Evolutionary conservation across 2,797 vertebrate species (phyloP), one percentile per base, ranked within the genome.

Genomic region (Neosilurus mollespiculum): DNA sequence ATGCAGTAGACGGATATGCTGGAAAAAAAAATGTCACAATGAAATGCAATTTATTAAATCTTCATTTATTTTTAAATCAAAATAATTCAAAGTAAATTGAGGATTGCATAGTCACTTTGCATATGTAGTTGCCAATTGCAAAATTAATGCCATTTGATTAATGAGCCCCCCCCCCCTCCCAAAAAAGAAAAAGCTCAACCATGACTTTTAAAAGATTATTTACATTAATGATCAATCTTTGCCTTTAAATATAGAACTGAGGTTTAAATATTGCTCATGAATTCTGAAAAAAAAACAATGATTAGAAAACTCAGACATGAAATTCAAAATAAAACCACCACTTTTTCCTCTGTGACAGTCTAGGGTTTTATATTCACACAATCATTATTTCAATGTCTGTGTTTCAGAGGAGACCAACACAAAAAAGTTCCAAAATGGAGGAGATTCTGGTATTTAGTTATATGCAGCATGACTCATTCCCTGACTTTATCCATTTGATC

Each of bases 401-500:
- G 6, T 49, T 72, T 80, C n/a, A 37, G 54, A 51, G 65, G 22
- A 34, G 51, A 37, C 15, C 66, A 64, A 26, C 4, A 37, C n/a
- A 30, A 7, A 11, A 49, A 37, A 30, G 26, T 51, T 69, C 58
- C 56, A 65, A 51, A 65, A 79, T 77, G 22, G 51, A 81, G 22
- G 20, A 61, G 15, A 73, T 82, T 67, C 72, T 30, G 16, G 78
- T 67, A 83, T 83, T 83, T 66, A 84, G 85, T 82, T 80, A 80
- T 69, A 81, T 59, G 53, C 83, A 76, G 77, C 59, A 67, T 84
- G 83, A 86, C 66, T 64, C 79, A 85, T 85, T 87, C 80, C 30
- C 51, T 26, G 61, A 66, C 81, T 91, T 90, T 91, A 91, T 91
- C 90, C 85, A 84, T 87, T 88, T 93, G 90, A 94, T 94, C 92